Evolutionary conservation across 2,888 invertebrate genomes (phyloP).

Genomic region (Epistrophella euchroma): DNA sequence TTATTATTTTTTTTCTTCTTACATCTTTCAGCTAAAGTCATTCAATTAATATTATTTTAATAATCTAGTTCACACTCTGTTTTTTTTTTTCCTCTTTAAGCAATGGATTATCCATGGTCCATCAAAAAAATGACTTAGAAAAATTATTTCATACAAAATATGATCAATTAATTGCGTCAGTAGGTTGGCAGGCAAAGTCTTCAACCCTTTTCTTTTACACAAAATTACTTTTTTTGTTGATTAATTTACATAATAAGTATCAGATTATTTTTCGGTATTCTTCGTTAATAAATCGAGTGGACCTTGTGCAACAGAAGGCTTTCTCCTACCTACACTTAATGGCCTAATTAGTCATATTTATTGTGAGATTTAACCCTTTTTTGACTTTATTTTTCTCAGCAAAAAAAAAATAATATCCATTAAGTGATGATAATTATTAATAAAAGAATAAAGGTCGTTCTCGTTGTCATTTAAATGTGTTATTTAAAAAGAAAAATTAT

Average conservation of each 20-base stretch:
- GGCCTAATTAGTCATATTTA: conserved; percentile 70
- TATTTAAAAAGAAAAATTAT: conserved; percentile 8
- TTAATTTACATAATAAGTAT: conserved; percentile 75
- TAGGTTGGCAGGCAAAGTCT: conserved; percentile 12
- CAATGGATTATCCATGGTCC: not conserved
- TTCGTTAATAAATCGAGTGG: conserved; percentile 54
- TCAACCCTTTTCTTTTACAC: conserved; percentile 48
- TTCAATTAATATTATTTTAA: conserved; percentile 60
- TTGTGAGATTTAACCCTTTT: conserved; percentile 59
- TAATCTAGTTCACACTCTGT: conserved; percentile 54
- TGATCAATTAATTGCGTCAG: conserved; percentile 64
- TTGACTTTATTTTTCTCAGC: not conserved
- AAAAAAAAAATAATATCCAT: conserved; percentile 21
- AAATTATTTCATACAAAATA: conserved; percentile 32
- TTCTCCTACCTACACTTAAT: conserved; percentile 51
- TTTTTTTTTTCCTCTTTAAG: not conserved
- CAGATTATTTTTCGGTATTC: conserved; percentile 57
- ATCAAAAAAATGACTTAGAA: not conserved
- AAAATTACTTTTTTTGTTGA: conserved; percentile 44
- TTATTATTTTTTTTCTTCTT: conserved; percentile 39
- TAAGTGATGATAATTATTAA: conserved; percentile 33
- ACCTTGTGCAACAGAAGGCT: conserved; percentile 73
- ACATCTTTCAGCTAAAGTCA: conserved; percentile 10
- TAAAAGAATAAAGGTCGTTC: conserved; percentile 4
- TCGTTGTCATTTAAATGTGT: conserved; percentile 60